Percentiles rank a stretch among this genome's conserved stretches.
These are phyloP conservation scores for Pygocentrus nattereri DNA, from an alignment of 2,797 vertebrate genomes.

Conservation along the genomic window DNA sequence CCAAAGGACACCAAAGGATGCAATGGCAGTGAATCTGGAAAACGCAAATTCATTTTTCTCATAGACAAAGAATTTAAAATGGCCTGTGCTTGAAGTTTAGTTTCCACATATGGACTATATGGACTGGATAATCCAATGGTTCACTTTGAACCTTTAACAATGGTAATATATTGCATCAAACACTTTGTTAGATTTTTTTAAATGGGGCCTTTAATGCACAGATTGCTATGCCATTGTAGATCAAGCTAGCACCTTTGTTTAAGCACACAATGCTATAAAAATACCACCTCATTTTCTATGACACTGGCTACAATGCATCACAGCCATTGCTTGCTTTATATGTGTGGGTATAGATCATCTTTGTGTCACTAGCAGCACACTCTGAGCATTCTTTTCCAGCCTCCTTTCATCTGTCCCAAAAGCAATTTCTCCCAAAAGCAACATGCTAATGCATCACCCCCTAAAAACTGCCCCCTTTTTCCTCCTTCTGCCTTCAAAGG, in stretches of 20 bases:
- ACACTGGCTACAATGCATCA: not conserved
- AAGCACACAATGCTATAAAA: slow-evolving; percentile 8
- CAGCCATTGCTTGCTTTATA: not conserved
- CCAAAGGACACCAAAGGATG: too few species aligned
- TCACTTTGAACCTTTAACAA: too few species aligned
- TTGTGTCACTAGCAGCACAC: not conserved
- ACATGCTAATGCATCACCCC: slow-evolving; percentile 21
- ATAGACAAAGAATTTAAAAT: too few species aligned
- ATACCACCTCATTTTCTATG: not conserved
- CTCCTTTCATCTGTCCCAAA: slow-evolving; percentile 5
- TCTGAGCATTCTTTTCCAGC: not conserved
- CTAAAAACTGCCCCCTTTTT: not conserved
- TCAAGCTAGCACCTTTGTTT: not conserved
- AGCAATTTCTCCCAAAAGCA: not conserved
- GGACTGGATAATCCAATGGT: too few species aligned
- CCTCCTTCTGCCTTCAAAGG: slow-evolving; percentile 33
- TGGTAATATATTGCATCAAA: too few species aligned
- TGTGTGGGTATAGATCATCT: not conserved
- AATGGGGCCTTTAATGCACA: not conserved
- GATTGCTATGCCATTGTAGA: not conserved
- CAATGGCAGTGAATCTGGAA: too few species aligned
- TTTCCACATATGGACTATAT: too few species aligned
- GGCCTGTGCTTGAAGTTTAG: too few species aligned
- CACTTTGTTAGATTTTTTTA: not conserved
- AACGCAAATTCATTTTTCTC: too few species aligned